A percentile compares a stretch with the other conserved stretches of the same genome.
Evolutionary conservation across 2,888 invertebrate genomes (phyloP).

Genomic region (Hyppa rectilinea): DNA sequence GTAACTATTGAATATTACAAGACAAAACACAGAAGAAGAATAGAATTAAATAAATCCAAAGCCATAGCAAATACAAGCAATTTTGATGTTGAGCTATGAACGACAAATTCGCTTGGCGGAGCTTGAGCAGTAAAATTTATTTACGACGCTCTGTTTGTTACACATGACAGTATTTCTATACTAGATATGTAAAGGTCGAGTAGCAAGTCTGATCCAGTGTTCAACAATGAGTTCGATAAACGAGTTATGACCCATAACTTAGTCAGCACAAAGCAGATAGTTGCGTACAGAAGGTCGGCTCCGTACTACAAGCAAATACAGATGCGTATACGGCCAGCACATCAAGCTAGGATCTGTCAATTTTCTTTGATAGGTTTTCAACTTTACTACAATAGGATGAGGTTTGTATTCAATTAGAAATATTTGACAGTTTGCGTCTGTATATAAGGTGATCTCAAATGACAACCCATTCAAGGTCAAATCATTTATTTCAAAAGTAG

Average conservation of each 20-base stretch:
- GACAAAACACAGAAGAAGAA: background rate
- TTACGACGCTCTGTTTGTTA: conserved; percentile 21
- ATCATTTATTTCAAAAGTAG: no score
- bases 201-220: conserved; percentile 30
- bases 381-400: no score
- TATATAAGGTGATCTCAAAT: background rate
- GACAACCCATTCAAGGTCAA: no score
- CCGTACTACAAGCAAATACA: background rate
- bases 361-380: no score
- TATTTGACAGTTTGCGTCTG: no score
- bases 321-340: no score
- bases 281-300: conserved; percentile 17
- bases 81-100: conserved; percentile 15
- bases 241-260: conserved; percentile 61
- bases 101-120: conserved; percentile 13
- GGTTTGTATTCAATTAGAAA: no score
- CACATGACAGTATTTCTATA: conserved; percentile 33
- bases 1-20: conserved; percentile 21
- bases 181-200: conserved; percentile 26
- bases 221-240: conserved; percentile 51
- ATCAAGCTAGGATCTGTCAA: no score
- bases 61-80: conserved; percentile 8
- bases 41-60: conserved; percentile 1
- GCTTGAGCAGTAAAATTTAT: conserved; percentile 4
- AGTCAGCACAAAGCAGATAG: conserved; percentile 1